These are phyloP conservation scores for Tetragnatha montana DNA, from an alignment of 2,888 invertebrate genomes.

Conservation along the genomic window DNA sequence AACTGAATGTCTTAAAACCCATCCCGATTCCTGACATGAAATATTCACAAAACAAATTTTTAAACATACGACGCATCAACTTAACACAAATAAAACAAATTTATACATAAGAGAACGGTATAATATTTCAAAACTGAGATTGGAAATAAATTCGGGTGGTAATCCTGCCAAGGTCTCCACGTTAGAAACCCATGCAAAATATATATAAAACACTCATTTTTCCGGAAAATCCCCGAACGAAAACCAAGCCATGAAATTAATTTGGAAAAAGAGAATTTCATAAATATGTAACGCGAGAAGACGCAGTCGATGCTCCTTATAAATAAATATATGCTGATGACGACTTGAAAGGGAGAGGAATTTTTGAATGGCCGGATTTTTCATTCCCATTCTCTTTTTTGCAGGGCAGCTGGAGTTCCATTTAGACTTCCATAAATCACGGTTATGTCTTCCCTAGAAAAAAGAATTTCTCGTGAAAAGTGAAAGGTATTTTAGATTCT, in stretches of 20 bases:
- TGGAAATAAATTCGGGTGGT: neutral
- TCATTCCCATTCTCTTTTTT: slow-evolving; percentile 35
- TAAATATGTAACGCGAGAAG: slow-evolving; percentile 20
- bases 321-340: slow-evolving; percentile 61
- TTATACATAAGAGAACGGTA: no score
- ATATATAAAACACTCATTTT: neutral
- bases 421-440: slow-evolving; percentile 53
- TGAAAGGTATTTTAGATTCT: slow-evolving; percentile 29
- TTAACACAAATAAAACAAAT: no score
- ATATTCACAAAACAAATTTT: no score
- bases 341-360: slow-evolving; percentile 34
- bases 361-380: slow-evolving; percentile 50
- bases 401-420: slow-evolving; percentile 22
- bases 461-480: slow-evolving; percentile 5
- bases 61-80: no score
- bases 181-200: neutral
- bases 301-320: slow-evolving; percentile 3
- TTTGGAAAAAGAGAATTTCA: slow-evolving; percentile 28
- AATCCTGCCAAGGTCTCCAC: neutral
- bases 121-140: neutral
- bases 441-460: slow-evolving; percentile 33
- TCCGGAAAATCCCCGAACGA: neutral
- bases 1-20: no score
- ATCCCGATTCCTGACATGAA: no score
- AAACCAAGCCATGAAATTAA: slow-evolving; percentile 31